Percentiles rank a stretch among this genome's conserved stretches.
Evolutionary conservation across 2,797 vertebrate species (phyloP).

Genomic region (Glossophaga mutica): DNA sequence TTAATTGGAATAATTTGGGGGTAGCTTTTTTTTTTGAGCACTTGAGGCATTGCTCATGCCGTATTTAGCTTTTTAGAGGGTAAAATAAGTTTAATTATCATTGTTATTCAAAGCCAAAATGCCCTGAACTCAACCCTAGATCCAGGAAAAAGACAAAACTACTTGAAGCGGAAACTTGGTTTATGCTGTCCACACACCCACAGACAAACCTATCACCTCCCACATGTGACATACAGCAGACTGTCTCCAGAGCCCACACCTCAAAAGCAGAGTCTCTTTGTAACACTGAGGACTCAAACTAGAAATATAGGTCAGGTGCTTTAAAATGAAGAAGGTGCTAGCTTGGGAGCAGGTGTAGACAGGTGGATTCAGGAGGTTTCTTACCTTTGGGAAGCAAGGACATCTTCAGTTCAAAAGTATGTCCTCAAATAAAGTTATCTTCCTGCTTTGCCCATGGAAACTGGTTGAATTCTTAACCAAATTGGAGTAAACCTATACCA

Average conservation of each 20-base stretch:
- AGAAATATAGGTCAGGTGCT: background rate
- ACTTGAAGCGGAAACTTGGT: background rate
- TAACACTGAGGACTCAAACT: background rate
- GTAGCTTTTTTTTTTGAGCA: background rate
- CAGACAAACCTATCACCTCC: background rate
- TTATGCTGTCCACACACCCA: background rate
- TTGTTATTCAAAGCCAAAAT: background rate
- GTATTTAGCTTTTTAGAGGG: conserved; percentile 19
- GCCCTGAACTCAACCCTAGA: background rate
- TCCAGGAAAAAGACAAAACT: background rate
- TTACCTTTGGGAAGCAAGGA: background rate
- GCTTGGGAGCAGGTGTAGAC: background rate
- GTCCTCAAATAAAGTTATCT: background rate
- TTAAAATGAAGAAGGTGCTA: background rate
- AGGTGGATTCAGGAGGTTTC: background rate
- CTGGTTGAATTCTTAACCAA: background rate
- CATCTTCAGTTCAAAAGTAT: background rate
- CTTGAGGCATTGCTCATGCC: background rate
- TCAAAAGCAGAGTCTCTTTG: background rate
- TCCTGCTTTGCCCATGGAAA: background rate
- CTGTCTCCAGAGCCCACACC: background rate
- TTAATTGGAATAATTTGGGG: background rate
- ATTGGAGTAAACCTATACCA: background rate
- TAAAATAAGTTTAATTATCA: background rate
- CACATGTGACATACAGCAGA: too few species aligned